Evolutionary conservation across 2,797 vertebrate genomes (phyloP), one percentile per base, ranked within the genome.

Genomic region (Neosalanx taihuensis): DNA sequence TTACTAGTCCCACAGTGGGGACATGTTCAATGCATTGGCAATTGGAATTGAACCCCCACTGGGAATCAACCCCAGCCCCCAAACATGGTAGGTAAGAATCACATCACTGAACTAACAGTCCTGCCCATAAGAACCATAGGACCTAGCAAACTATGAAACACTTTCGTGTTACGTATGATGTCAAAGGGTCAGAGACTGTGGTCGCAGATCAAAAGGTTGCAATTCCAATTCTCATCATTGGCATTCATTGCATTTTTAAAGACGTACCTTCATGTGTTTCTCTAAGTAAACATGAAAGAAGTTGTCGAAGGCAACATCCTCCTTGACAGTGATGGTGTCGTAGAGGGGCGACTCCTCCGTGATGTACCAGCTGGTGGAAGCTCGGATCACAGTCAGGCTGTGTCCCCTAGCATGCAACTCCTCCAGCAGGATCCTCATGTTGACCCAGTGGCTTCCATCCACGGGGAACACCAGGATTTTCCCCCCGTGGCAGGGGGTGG

Each of bases 361-460:
- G 37, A 80, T 70, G 69, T 67, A 78, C 76, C 73, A 81, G 73
- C 68, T 78, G 9, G 30, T 57, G 3, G 69, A 53, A 6, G 37
- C 17, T 3, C 64, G 67, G 64, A 81, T 49, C 60, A 80, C 75
- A 9, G 66, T 80, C 37, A 79, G 61, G 63, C 61, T 26, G 5
- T 80, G 72, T 29, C 75, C 75, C 17, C 37, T 67, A 56, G 66
- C 71, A 23, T 77, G 75, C 0, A 80, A 64, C 53, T 73, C 68
- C 53, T 73, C 69, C 20, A 80, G 67, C 46, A 77, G 67, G 12
- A 77, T 72, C 65, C 76, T 60, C 74, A 72, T 76, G 71, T 76
- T 78, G 49, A 78, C 35, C 76, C 76, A 78, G 65, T 78, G 72
- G 59, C 73, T 78, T 37, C 76, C 76, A 23, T 78, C 77, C 31